A percentile compares a stretch with the other conserved stretches of the same genome.
These are phyloP conservation scores for Rousettus leschenaultii DNA, from an alignment of 2,113 vertebrate genomes.

Conservation along the genomic window DNA sequence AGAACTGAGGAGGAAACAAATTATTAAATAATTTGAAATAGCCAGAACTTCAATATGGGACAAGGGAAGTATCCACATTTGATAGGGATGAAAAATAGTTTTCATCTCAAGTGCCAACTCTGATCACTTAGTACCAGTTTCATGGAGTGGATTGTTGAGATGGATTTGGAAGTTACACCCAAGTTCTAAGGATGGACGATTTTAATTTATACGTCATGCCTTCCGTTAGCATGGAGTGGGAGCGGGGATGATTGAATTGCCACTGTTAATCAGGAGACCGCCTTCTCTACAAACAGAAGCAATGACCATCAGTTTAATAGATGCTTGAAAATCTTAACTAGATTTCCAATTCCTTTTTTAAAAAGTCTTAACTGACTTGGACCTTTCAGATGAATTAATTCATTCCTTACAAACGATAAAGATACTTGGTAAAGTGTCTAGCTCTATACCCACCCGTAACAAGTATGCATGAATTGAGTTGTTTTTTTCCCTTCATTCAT, in stretches of 20 bases:
- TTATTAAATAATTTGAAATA: background rate
- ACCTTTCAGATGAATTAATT: background rate
- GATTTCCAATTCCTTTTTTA: background rate
- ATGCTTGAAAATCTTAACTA: background rate
- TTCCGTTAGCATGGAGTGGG: background rate
- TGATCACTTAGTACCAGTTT: background rate
- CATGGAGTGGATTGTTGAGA: background rate
- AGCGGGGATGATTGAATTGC: fast-evolving
- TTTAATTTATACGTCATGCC: background rate
- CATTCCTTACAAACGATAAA: background rate
- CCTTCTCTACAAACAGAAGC: background rate
- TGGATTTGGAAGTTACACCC: background rate
- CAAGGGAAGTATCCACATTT: background rate
- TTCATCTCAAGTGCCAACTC: background rate
- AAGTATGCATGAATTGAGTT: background rate
- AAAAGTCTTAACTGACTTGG: background rate
- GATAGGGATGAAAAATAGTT: background rate
- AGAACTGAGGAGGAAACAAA: background rate
- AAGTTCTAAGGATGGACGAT: background rate
- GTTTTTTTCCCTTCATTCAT: background rate
- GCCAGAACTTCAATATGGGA: background rate
- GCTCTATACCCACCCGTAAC: fast-evolving
- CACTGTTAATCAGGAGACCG: background rate
- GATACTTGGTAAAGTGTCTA: fast-evolving
- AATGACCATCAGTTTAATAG: background rate